Conservation (phyloP, 2,113 vertebrate species). For the Ceyx melanurus region DNA sequence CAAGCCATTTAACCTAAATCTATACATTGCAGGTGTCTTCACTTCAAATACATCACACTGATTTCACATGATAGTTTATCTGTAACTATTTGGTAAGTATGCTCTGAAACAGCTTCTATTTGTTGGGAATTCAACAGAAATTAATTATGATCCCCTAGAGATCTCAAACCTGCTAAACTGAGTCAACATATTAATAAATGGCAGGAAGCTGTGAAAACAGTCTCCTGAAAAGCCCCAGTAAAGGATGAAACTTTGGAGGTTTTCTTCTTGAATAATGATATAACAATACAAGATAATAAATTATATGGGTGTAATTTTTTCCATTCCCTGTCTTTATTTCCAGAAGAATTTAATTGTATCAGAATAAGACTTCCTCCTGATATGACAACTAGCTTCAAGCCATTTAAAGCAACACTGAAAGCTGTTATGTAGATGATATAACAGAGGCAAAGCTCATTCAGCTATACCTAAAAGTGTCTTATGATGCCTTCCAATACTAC, state of each 20-base stretch:
- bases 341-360: slow-evolving; percentile 48
- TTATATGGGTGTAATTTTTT: slow-evolving; percentile 41
- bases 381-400: background rate
- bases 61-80: background rate
- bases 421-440: background rate
- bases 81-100: background rate
- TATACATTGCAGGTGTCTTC: background rate
- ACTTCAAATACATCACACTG: background rate
- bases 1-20: background rate
- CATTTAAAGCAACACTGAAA: no score
- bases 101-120: background rate
- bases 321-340: slow-evolving; percentile 5
- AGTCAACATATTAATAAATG: slow-evolving; percentile 31
- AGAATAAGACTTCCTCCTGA: slow-evolving; percentile 20
- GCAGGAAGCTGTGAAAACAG: slow-evolving; percentile 23
- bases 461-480: background rate
- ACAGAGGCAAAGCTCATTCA: background rate
- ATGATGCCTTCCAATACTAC: background rate
- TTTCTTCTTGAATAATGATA: slow-evolving; percentile 30
- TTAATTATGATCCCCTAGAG: background rate
- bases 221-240: background rate
- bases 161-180: slow-evolving; percentile 16
- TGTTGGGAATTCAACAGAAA: background rate
- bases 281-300: background rate
- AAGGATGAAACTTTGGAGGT: background rate